These are phyloP conservation scores for Bellardia pandia DNA, from an alignment of 2,888 invertebrate genomes.

Conservation along the genomic window DNA sequence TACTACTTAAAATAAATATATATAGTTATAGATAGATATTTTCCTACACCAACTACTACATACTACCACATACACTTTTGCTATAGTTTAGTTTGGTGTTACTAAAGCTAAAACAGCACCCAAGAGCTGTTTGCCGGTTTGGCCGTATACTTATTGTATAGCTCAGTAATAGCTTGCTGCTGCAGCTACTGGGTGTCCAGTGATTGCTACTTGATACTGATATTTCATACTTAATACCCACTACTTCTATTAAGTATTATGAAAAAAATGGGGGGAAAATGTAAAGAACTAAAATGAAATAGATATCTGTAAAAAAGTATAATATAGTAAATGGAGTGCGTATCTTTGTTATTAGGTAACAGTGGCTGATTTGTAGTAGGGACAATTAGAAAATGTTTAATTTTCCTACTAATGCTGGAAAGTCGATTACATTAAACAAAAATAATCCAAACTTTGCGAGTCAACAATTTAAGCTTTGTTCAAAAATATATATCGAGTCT, in stretches of 20 bases:
- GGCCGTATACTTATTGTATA: constrained; percentile 4
- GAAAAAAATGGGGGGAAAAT: constrained; percentile 18
- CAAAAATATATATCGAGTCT: no score
- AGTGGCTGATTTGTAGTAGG: background rate
- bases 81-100: constrained; percentile 57
- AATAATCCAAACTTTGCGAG: no score
- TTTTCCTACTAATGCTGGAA: background rate
- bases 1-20: constrained; percentile 46
- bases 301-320: constrained; percentile 46
- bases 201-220: constrained; percentile 69
- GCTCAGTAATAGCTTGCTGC: constrained; percentile 53
- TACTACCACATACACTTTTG: constrained; percentile 51
- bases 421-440: no score
- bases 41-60: constrained; percentile 57
- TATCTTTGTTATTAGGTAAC: background rate
- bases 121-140: constrained; percentile 14
- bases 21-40: constrained; percentile 72
- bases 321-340: constrained; percentile 36
- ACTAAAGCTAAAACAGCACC: constrained; percentile 54
- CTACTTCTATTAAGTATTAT: constrained; percentile 50
- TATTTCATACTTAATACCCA: constrained; percentile 62
- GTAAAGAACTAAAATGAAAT: constrained; percentile 59
- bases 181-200: constrained; percentile 72
- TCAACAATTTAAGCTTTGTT: no score
- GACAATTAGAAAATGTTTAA: background rate